Evolutionary conservation across 1,140 invertebrate species (phyloP).

Genomic region (Neodiprion lecontei): DNA sequence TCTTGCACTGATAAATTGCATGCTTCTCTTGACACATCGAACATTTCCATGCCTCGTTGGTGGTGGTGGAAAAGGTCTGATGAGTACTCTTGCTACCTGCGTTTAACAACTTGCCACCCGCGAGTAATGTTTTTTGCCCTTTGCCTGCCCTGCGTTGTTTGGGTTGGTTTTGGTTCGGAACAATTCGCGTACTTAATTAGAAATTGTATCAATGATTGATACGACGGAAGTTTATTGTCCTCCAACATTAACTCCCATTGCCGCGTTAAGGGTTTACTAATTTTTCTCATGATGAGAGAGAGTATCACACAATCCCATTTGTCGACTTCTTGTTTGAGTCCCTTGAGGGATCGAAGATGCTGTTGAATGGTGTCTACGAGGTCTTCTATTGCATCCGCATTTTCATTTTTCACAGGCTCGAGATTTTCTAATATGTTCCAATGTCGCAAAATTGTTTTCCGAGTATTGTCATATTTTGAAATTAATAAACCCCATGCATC

Average conservation of each 20-base stretch:
- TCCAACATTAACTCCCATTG: slow-evolving; percentile 21
- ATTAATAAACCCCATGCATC: slow-evolving; percentile 14
- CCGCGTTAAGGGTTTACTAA: background rate
- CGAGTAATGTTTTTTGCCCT: background rate
- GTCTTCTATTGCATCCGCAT: slow-evolving; percentile 22
- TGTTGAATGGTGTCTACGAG: slow-evolving; percentile 28
- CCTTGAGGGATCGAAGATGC: slow-evolving; percentile 30
- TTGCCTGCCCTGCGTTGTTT: background rate
- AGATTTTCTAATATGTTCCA: slow-evolving; percentile 16
- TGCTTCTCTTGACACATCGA: background rate
- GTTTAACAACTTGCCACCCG: too few species aligned
- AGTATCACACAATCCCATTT: slow-evolving; percentile 33
- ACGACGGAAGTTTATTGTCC: slow-evolving; percentile 14
- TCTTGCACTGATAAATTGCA: background rate
- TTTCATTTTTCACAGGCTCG: slow-evolving; percentile 27
- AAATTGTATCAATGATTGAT: slow-evolving; percentile 13
- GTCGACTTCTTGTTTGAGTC: slow-evolving; percentile 22
- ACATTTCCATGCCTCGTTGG: background rate
- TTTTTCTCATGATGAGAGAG: slow-evolving; percentile 22
- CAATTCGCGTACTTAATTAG: slow-evolving; percentile 15
- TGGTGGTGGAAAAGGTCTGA: background rate
- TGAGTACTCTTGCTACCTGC: background rate
- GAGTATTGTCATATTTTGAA: slow-evolving; percentile 14
- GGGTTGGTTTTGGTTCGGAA: background rate
- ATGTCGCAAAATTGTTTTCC: slow-evolving; percentile 11